Base-by-base conservation (phyloP, 2,888 invertebrate genomes). In the Ditula angustiorana region DNA sequence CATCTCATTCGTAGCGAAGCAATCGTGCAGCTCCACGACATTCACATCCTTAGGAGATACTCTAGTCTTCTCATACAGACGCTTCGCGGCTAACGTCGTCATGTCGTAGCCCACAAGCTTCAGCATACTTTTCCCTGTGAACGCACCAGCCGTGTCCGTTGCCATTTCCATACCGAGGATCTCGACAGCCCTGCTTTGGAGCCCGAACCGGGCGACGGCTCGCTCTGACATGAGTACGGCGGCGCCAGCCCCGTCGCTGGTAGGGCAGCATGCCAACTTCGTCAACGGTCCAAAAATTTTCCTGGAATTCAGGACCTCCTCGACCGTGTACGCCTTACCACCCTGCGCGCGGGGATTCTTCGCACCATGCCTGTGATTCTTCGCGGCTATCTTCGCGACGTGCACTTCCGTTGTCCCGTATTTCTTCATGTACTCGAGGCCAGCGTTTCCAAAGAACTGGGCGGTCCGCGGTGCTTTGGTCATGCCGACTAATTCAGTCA, bases 301-400 rank as follows among this genome's bases (percentile, higher is more conserved):
- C 11, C 97, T 96, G 0, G 99, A 97, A 7, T 96, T 95, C 82
- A 96, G 90, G 63, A 99, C 97, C 89, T 99, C 96, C 64, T 99
- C 97, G 67, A 99, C 88, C 0, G 96, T 95, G 82, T 99, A 99
- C 80, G 97, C 97, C 69, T 97, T 96, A 78, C 96, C 96, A 82
- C 99, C 98, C 85, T 99, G 99, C 0, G 99, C 98, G 77, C 98
- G 96, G 87, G 99, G 99, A 92, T 99, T 99, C 82, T 99, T 98
- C 0, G 95, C 95, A 3, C 99, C 99, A 89, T 99, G 99, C 73
- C 97, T 96, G 85, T 99, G 99, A 88, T 99, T 99, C 87, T 99
- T 99, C 82, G 96, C 96, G 0, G 99, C 99, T 79, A 99, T 98
- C 91, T 99, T 99, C 0, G 98, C 99, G 79, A 99, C 96, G 80